phyloP scores from a whole-genome alignment of 2,113 vertebrate genomes.

The Procavia capensis region DNA sequence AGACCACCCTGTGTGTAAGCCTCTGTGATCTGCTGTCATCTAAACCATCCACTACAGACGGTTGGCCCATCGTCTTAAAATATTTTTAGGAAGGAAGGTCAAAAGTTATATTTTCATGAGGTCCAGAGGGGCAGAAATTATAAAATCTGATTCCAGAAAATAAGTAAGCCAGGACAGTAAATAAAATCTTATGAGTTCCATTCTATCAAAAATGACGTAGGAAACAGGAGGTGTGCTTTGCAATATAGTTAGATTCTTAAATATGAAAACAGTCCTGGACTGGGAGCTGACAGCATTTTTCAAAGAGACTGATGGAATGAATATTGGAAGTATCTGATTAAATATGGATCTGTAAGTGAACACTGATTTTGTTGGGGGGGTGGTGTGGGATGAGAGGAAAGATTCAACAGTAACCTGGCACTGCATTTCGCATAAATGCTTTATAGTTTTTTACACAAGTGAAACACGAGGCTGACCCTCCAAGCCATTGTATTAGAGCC shows the following conservation, averaged over 20 bases:
- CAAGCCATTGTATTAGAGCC: neutral
- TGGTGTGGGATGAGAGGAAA: neutral
- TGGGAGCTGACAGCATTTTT: neutral
- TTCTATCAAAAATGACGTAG: constrained; percentile 13
- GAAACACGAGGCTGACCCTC: constrained; percentile 37
- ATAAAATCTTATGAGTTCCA: neutral
- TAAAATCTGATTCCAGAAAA: constrained; percentile 67
- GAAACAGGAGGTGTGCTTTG: neutral
- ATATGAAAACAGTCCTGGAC: neutral
- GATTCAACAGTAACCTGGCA: neutral
- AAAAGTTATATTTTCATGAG: constrained; percentile 49
- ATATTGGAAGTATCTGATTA: constrained; percentile 28
- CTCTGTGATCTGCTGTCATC: neutral
- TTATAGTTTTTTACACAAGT: constrained; percentile 54
- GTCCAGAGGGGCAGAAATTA: constrained; percentile 23
- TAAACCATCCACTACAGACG: neutral
- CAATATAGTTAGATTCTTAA: neutral
- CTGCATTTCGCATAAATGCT: constrained; percentile 26
- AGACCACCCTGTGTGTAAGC: neutral
- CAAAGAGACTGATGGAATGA: constrained; percentile 16
- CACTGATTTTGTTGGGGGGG: neutral
- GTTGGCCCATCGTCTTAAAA: neutral
- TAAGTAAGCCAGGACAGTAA: neutral
- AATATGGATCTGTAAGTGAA: neutral
- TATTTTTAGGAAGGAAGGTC: constrained; percentile 13